Evolutionary conservation across 2,888 invertebrate species (phyloP), one percentile per base, ranked within the genome.

Genomic region (Neoitamus cyanurus): DNA sequence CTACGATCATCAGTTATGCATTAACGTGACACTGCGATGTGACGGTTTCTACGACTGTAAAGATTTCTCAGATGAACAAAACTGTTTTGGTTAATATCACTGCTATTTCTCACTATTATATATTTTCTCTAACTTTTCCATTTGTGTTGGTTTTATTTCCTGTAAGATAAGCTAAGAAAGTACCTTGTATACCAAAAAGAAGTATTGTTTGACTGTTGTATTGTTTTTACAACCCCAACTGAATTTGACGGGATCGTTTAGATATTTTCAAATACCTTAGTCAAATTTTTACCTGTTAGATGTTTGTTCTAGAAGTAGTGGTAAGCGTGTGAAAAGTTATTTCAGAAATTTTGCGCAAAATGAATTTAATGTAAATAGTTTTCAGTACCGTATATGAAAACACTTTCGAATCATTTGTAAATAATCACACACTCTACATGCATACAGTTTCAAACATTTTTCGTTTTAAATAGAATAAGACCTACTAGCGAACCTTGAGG

Each of bases 51-150:
- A 96, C 94, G 96, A 97, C 93, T 97, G 97, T 93, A 93, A 93
- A 92, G 96, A 97, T 93, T 96, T 96, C 94, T 96, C 96, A 90
- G 97, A 97, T 91, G 97, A 97, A 93, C 96, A 96, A 92, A 95
- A 95, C 93, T 97, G 97, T 93, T 93, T 94, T 93, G 91, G 92
- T 91, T 91, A 92, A 91, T 91, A 90, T 82, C 82, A 69, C 69
- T 82, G 30, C 48, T 82, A 37, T 80, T 11, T 82, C n/a, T 82
- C 69, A 68, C 69, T 69, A n/a, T 80, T 75, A 37, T 69, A 36
- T 69, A 37, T 89, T 88, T 83, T 46, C 37, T 86, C 85, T 86
- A 85, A 85, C 42, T 78, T 86, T 87, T 83, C 69, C 15, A 20
- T 58, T 83, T 58, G 42, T 58, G 48, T 83, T 83, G 25, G 15